A percentile compares a stretch with the other conserved stretches of the same genome.
Conservation (phyloP, 1,140 invertebrate genomes). For the Protaetia brevitarsis region DNA sequence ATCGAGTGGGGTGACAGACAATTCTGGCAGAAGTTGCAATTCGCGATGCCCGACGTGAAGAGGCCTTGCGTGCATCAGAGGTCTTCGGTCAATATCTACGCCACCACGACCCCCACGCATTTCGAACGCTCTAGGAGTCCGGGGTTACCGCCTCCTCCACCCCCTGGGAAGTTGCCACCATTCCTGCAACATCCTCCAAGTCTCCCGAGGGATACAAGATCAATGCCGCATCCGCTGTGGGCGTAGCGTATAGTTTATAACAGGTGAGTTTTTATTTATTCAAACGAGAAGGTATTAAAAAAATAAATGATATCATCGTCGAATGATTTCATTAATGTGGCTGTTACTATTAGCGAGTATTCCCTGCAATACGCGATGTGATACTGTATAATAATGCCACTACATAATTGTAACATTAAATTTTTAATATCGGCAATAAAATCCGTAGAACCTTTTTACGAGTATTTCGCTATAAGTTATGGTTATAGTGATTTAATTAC, state of each 20-base stretch:
- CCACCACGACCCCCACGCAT: constrained; percentile 46
- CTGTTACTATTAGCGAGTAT: too few species aligned
- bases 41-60: constrained; percentile 79
- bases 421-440: too few species aligned
- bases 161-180: constrained; percentile 51
- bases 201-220: constrained; percentile 45
- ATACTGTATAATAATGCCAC: too few species aligned
- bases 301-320: too few species aligned
- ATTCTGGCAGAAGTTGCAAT: constrained; percentile 92
- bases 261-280: constrained; percentile 38
- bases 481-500: too few species aligned
- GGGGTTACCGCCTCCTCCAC: constrained; percentile 60
- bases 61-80: constrained; percentile 58
- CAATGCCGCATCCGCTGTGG: constrained; percentile 54
- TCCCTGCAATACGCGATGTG: too few species aligned
- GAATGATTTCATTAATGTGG: too few species aligned
- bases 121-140: constrained; percentile 59
- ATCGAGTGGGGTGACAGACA: constrained; percentile 89
- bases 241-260: constrained; percentile 51
- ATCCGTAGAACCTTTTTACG: too few species aligned
- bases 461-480: too few species aligned
- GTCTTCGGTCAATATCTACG: constrained; percentile 64
- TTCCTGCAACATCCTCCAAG: constrained; percentile 49
- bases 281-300: too few species aligned
- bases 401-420: too few species aligned